Evolutionary conservation across 2,888 invertebrate species (phyloP), one percentile per base, ranked within the genome.

Genomic region (Diarsia rubi): DNA sequence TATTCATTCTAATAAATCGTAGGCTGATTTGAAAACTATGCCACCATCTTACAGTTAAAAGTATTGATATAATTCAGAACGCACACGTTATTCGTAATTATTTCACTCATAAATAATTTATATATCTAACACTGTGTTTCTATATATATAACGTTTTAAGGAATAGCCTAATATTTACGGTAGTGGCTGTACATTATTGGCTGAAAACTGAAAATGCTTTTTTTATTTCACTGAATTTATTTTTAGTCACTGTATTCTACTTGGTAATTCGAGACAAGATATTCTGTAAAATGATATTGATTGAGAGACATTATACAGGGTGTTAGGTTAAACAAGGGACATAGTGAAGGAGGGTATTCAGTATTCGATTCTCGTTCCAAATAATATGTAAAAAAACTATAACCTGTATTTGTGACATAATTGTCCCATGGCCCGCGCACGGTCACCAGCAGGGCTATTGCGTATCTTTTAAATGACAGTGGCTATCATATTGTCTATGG

Each of bases 31-130:
- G 31, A 67, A 70, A 82, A 59, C 54, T 77, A 21, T 3, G 37
- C n/a, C 11, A 66, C 42, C 42, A 73, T 67, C 63, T 59, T 72
- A 69, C 37, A 65, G 11, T 63, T 59, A 5, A 62, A n/a, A 67
- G 1, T 49, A 49, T 31, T 54, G 79, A 81, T 81, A 87, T 89
- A 90, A 91, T 91, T 88, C 90, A 91, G 90, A 91, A 90, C 90
- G 77, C 84, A 81, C 84, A 84, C 82, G 85, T 73, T 81, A 81
- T 79, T 75, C 73, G 47, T 72, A 79, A 67, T 74, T 78, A 65
- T 74, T 78, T 78, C 80, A 79, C 77, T 84, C 83, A 87, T 88
- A 88, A 87, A 89, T 88, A 87, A 88, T 83, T 52, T 73, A 78
- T 77, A 81, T 74, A 68, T 64, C 82, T 86, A 85, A 75, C 74